Conservation (phyloP, 64 coral and sea anemone genomes). For the Pocillopora damicornis region DNA sequence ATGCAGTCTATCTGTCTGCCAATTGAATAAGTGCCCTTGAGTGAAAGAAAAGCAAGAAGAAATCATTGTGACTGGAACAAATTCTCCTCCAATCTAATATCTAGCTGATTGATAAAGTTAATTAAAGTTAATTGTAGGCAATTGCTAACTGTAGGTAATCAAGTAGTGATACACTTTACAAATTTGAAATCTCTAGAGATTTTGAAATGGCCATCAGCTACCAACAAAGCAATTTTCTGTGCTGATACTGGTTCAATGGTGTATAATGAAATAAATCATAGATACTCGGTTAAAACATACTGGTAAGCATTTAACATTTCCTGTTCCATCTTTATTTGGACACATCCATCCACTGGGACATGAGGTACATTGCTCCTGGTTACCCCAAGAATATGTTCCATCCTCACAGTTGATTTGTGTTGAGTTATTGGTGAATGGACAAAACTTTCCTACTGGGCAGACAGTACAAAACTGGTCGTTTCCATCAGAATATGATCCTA, state of each 20-base stretch:
- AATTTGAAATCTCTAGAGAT: too few species aligned
- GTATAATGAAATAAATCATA: too few species aligned
- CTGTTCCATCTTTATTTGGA: slow-evolving; percentile 71
- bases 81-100: background rate
- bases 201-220: too few species aligned
- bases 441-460: slow-evolving; percentile 81
- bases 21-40: slow-evolving; percentile 77
- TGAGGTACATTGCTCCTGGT: slow-evolving; percentile 52
- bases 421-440: slow-evolving; percentile 50
- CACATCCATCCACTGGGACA: slow-evolving; percentile 86
- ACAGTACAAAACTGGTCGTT: slow-evolving; percentile 69
- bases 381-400: slow-evolving; percentile 74
- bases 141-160: too few species aligned
- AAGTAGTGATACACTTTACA: too few species aligned
- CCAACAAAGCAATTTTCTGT: too few species aligned
- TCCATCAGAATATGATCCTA: slow-evolving; percentile 79
- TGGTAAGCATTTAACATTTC: slow-evolving; percentile 81
- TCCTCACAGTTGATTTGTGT: slow-evolving; percentile 38
- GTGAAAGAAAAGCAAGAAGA: slow-evolving; percentile 19
- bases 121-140: too few species aligned
- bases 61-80: too few species aligned
- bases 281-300: slow-evolving; percentile 36
- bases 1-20: slow-evolving; percentile 67
- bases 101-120: too few species aligned
- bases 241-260: too few species aligned